Evolutionary conservation across 2,797 vertebrate species (phyloP).

Genomic region (Karalla daura): DNA sequence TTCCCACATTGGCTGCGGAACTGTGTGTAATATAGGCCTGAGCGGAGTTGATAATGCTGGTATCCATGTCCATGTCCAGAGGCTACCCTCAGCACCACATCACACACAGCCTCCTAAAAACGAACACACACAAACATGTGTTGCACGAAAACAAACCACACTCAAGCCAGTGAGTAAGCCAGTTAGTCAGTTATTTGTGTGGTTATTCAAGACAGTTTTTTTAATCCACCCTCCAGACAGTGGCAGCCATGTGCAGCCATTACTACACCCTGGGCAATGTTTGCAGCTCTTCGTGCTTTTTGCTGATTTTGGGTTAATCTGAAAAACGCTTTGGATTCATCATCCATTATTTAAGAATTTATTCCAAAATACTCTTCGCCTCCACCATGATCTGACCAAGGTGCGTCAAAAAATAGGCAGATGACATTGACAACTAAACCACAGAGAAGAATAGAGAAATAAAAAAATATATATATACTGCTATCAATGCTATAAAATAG

Average conservation of each 20-base stretch:
- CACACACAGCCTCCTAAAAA: not conserved
- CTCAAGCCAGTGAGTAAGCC: too few relatives aligned
- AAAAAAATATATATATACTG: too few relatives aligned
- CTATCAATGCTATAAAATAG: too few relatives aligned
- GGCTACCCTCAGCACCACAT: not conserved
- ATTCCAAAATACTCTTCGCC: too few relatives aligned
- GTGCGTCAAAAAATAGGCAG: too few relatives aligned
- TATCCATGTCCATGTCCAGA: slow-evolving; percentile 7
- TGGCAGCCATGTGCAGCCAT: not conserved
- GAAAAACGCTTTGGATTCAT: too few relatives aligned
- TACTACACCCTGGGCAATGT: not conserved
- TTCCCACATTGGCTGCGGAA: slow-evolving; percentile 10
- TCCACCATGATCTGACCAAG: too few relatives aligned
- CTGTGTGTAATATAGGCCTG: slow-evolving; percentile 19
- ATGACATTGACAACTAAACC: too few relatives aligned
- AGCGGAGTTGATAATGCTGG: slow-evolving; percentile 22
- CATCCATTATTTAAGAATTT: too few relatives aligned
- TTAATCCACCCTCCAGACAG: not conserved
- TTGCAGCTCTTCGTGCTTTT: not conserved
- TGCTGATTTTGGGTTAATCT: too few relatives aligned
- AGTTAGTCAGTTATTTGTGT: too few relatives aligned
- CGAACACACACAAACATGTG: not conserved
- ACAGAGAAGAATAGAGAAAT: too few relatives aligned
- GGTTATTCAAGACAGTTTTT: not conserved
- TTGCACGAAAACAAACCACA: not conserved